A percentile compares a stretch with the other conserved stretches of the same genome.
These are phyloP conservation scores for Dryomyza anilis DNA, from an alignment of 2,888 invertebrate species.

Conservation along the genomic window DNA sequence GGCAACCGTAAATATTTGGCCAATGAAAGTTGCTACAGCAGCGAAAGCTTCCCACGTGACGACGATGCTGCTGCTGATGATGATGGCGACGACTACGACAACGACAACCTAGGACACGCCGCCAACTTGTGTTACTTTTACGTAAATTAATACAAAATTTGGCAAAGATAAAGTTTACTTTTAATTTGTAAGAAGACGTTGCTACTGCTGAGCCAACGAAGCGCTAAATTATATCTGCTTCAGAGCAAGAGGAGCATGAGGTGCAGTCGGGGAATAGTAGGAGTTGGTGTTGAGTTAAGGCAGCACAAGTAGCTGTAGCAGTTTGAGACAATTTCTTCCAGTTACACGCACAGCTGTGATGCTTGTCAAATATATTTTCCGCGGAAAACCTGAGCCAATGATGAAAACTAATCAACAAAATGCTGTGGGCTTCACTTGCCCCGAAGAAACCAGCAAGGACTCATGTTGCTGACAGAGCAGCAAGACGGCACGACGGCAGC, in stretches of 20 bases:
- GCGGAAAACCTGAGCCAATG: too few species aligned
- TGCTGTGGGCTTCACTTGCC: too few species aligned
- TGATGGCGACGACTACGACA: neutral
- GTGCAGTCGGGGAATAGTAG: neutral
- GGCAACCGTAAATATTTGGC: conserved; percentile 36
- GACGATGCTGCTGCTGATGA: neutral
- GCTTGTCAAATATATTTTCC: too few species aligned
- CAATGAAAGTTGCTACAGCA: conserved; percentile 23
- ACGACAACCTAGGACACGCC: neutral
- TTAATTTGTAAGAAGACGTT: conserved; percentile 40
- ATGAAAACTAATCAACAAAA: too few species aligned
- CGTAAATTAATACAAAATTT: conserved; percentile 49
- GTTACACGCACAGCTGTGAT: too few species aligned
- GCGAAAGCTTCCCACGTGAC: neutral
- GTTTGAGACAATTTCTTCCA: too few species aligned
- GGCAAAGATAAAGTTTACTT: conserved; percentile 46
- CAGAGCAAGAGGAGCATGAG: neutral
- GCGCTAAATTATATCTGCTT: conserved; percentile 37
- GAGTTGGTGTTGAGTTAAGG: neutral
- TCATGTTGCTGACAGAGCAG: too few species aligned
- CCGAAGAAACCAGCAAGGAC: too few species aligned
- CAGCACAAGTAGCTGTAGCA: neutral
- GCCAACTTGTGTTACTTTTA: conserved; percentile 37
- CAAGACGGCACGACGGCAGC: neutral
- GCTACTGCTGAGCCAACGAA: conserved; percentile 32